phyloP scores from a whole-genome alignment of 2,797 vertebrate genomes.

The Microchirus variegatus region DNA sequence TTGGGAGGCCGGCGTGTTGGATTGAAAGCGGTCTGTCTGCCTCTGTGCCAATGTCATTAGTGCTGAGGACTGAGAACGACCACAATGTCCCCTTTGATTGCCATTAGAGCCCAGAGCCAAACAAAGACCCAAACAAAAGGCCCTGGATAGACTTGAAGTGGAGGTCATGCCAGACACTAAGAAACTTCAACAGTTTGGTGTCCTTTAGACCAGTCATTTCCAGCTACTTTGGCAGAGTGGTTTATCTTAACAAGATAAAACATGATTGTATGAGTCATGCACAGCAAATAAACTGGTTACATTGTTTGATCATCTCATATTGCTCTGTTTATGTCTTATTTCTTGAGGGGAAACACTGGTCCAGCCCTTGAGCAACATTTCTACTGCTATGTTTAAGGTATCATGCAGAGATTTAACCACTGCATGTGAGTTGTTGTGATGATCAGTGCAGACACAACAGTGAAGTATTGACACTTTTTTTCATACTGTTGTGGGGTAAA shows the following conservation, averaged over 20 bases:
- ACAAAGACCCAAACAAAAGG: slow-evolving; percentile 72
- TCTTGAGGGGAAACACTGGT: too few relatives aligned
- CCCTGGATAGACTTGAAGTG: slow-evolving; percentile 69
- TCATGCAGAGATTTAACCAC: too few relatives aligned
- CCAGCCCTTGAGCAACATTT: too few relatives aligned
- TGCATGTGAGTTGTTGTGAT: too few relatives aligned
- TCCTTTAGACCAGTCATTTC: slow-evolving; percentile 54
- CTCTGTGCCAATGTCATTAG: slow-evolving; percentile 78
- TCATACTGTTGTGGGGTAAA: too few relatives aligned
- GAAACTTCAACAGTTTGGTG: slow-evolving; percentile 53
- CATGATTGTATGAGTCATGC: slow-evolving; percentile 62
- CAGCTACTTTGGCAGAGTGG: slow-evolving; percentile 52
- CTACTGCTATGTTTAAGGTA: too few relatives aligned
- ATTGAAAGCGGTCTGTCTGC: slow-evolving; percentile 69
- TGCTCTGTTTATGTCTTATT: too few relatives aligned
- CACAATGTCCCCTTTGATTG: slow-evolving; percentile 72
- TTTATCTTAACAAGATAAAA: slow-evolving; percentile 52
- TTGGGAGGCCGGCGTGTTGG: slow-evolving; percentile 67
- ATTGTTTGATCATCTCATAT: slow-evolving; percentile 41
- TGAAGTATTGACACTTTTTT: too few relatives aligned
- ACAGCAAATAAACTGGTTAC: slow-evolving; percentile 63
- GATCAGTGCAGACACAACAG: too few relatives aligned
- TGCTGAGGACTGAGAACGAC: slow-evolving; percentile 71
- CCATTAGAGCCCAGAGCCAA: slow-evolving; percentile 70
- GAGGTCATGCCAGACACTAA: slow-evolving; percentile 70